Evolutionary conservation across 2,113 vertebrate genomes (phyloP).

Genomic region (Sceloporus undulatus): DNA sequence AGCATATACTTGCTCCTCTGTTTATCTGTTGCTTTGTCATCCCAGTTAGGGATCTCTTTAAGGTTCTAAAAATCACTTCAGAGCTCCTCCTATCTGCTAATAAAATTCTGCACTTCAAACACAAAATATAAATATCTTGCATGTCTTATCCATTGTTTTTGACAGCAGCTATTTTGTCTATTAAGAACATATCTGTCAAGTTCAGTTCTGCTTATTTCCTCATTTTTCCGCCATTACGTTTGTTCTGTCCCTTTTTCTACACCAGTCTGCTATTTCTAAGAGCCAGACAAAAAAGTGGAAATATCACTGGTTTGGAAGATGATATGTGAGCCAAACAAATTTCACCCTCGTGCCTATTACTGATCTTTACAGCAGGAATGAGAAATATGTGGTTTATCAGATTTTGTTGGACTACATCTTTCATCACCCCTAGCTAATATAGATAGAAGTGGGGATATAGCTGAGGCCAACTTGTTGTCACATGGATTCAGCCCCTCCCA

Average conservation of each 20-base stretch:
- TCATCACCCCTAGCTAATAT: too few species aligned
- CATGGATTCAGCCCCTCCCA: neutral
- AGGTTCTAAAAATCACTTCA: neutral
- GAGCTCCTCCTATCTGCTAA: neutral
- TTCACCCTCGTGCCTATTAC: too few species aligned
- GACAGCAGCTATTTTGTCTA: neutral
- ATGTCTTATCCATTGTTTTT: neutral
- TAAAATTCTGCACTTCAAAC: neutral
- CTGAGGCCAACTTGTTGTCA: neutral
- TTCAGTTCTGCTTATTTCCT: neutral
- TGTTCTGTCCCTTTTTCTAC: neutral
- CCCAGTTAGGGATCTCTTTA: neutral
- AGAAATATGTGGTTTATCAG: too few species aligned
- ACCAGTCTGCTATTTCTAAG: neutral
- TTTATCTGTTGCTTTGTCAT: neutral
- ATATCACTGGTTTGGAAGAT: too few species aligned
- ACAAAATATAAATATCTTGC: neutral
- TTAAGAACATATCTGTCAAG: neutral
- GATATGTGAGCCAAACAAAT: too few species aligned
- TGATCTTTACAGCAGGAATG: too few species aligned
- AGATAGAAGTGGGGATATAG: too few species aligned
- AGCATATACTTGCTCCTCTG: slow-evolving; percentile 2
- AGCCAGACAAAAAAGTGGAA: too few species aligned
- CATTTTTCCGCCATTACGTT: neutral
- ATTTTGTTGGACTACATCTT: too few species aligned